A percentile compares a stretch with the other conserved stretches of the same genome.
These are phyloP conservation scores for Thumatha senex DNA, from an alignment of 2,888 invertebrate genomes.

Conservation along the genomic window DNA sequence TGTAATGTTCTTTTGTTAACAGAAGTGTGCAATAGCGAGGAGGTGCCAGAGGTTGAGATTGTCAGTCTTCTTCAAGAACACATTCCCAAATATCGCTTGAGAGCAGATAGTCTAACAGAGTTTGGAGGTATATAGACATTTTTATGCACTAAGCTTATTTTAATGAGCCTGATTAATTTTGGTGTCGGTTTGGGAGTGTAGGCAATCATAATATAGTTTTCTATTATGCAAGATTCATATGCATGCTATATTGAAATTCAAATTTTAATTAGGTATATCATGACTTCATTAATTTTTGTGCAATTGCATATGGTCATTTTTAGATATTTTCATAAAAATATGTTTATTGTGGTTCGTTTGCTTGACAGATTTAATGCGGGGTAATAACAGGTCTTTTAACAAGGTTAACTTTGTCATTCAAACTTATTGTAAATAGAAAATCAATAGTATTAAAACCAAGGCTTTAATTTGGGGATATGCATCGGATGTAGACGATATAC, in stretches of 20 bases:
- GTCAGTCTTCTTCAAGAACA: slow-evolving; percentile 97
- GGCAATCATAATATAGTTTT: background rate
- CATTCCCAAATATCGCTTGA: slow-evolving; percentile 96
- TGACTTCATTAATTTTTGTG: background rate
- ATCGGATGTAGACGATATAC: too few relatives aligned
- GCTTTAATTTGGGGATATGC: background rate
- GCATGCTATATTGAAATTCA: background rate
- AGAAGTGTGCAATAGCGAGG: slow-evolving; percentile 97
- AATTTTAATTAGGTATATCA: background rate
- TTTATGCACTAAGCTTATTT: slow-evolving; percentile 43
- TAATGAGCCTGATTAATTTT: background rate
- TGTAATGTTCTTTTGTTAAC: slow-evolving; percentile 61
- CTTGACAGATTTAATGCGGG: too few relatives aligned
- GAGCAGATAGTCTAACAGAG: slow-evolving; percentile 96
- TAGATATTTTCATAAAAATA: background rate
- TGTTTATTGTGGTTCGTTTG: background rate
- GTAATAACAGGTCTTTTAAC: slow-evolving; percentile 1
- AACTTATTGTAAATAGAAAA: slow-evolving; percentile 5
- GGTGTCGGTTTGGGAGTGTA: background rate
- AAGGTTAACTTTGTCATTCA: slow-evolving; percentile 5
- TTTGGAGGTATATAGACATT: slow-evolving; percentile 88
- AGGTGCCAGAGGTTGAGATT: slow-evolving; percentile 97
- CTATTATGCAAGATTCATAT: background rate
- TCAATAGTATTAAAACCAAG: slow-evolving; percentile 6
- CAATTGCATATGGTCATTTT: background rate